phyloP scores from a whole-genome alignment of 2,797 vertebrate genomes.

The Valencia hispanica region DNA sequence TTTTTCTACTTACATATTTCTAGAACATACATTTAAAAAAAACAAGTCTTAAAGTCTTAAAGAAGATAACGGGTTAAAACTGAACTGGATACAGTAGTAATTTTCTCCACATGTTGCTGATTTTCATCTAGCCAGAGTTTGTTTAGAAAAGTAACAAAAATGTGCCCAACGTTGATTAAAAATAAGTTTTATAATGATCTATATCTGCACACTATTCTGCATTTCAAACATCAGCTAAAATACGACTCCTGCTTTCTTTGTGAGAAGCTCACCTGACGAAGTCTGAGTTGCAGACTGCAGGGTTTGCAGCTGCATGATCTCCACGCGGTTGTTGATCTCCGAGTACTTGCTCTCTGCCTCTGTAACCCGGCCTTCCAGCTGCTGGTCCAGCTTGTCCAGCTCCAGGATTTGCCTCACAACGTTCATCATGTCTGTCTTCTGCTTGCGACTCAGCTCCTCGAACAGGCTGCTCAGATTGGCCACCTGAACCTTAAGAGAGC shows the following conservation, averaged over 20 bases:
- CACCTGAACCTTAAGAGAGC: conserved; percentile 88
- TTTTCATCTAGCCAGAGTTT: neutral
- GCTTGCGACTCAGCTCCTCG: conserved; percentile 89
- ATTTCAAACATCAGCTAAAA: neutral
- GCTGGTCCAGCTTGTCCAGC: conserved; percentile 88
- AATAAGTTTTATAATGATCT: neutral
- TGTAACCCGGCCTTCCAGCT: conserved; percentile 86
- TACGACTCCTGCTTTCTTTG: neutral
- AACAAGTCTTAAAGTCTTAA: too few species aligned
- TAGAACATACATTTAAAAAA: neutral
- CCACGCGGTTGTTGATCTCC: conserved; percentile 93
- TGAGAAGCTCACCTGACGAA: conserved; percentile 88
- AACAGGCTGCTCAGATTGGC: conserved; percentile 91
- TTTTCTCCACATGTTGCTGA: neutral
- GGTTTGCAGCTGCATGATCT: conserved; percentile 95
- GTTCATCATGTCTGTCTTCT: conserved; percentile 87
- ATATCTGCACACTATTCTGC: neutral
- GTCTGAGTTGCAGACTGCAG: conserved; percentile 90
- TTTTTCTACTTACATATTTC: neutral
- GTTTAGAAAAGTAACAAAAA: neutral
- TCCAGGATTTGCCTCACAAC: conserved; percentile 93
- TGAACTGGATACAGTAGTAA: neutral
- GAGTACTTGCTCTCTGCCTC: conserved; percentile 96
- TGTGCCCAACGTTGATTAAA: neutral
- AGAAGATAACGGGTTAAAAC: neutral